Evolutionary conservation across 2,797 vertebrate genomes (phyloP).

Genomic region (Chloroceryle inda): DNA sequence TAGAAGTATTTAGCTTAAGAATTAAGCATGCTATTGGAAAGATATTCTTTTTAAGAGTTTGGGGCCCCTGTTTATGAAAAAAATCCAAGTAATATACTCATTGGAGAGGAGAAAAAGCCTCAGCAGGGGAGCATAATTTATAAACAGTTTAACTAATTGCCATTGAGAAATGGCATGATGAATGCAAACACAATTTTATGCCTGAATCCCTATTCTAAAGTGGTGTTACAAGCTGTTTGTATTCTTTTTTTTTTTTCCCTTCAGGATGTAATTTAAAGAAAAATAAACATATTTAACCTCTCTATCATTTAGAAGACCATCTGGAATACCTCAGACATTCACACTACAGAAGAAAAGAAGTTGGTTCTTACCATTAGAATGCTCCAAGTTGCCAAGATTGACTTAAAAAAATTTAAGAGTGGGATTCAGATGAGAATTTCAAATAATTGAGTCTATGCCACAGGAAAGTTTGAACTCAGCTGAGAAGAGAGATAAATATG

Average conservation of each 20-base stretch:
- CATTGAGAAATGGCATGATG: background rate
- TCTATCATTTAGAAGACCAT: background rate
- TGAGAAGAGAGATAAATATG: background rate
- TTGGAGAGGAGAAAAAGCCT: background rate
- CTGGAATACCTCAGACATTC: background rate
- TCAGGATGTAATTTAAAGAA: background rate
- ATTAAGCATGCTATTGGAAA: background rate
- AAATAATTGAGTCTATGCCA: background rate
- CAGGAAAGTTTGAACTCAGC: background rate
- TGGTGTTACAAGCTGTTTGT: background rate
- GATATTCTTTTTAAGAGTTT: background rate
- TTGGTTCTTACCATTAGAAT: background rate
- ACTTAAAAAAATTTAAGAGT: background rate
- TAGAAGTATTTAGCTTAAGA: background rate
- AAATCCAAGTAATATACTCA: background rate
- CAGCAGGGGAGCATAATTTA: background rate
- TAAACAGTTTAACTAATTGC: background rate
- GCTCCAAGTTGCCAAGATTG: background rate
- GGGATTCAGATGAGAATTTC: conserved; percentile 1
- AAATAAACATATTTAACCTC: background rate
- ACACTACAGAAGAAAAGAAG: background rate
- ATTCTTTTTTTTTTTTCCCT: background rate
- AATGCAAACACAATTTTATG: background rate
- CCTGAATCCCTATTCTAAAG: background rate
- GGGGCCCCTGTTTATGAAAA: background rate